Evolutionary conservation across 2,888 invertebrate species (phyloP).

Genomic region (Pammene aurita): DNA sequence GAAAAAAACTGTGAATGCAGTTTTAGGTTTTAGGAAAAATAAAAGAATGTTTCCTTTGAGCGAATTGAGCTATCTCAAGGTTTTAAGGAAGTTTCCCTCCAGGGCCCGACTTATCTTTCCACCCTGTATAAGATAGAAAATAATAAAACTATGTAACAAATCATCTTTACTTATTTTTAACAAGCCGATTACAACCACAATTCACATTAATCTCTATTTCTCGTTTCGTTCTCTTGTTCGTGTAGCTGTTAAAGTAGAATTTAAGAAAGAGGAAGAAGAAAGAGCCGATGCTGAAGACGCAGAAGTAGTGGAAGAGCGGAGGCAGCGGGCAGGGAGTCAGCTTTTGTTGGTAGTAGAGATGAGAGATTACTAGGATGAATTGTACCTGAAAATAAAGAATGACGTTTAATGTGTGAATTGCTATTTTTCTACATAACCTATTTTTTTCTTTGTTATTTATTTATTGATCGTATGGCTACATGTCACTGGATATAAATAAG

Average conservation of each 20-base stretch:
- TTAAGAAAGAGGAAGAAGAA: constrained; percentile 86
- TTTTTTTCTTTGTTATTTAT: too few species aligned
- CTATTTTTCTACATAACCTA: too few species aligned
- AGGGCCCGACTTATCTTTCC: too few species aligned
- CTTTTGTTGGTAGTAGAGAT: constrained; percentile 74
- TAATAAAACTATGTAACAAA: neutral
- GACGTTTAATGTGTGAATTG: too few species aligned
- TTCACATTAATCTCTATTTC: constrained; percentile 32
- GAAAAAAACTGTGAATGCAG: too few species aligned
- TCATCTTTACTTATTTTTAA: neutral
- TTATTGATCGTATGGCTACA: too few species aligned
- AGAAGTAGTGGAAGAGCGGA: constrained; percentile 80
- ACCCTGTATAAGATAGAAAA: too few species aligned
- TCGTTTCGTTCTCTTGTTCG: constrained; percentile 47
- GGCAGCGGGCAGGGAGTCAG: constrained; percentile 75
- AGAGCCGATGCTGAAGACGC: constrained; percentile 79
- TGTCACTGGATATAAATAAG: too few species aligned
- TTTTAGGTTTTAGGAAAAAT: too few species aligned
- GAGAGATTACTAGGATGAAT: constrained; percentile 68
- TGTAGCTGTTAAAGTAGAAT: constrained; percentile 81
- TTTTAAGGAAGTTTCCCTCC: too few species aligned
- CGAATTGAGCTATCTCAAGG: too few species aligned
- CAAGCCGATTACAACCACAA: neutral
- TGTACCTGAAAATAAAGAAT: constrained; percentile 62
- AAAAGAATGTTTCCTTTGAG: too few species aligned